Evolutionary conservation across 2,797 vertebrate species (phyloP).

Genomic region (Ptychobarbus kaznakovi): DNA sequence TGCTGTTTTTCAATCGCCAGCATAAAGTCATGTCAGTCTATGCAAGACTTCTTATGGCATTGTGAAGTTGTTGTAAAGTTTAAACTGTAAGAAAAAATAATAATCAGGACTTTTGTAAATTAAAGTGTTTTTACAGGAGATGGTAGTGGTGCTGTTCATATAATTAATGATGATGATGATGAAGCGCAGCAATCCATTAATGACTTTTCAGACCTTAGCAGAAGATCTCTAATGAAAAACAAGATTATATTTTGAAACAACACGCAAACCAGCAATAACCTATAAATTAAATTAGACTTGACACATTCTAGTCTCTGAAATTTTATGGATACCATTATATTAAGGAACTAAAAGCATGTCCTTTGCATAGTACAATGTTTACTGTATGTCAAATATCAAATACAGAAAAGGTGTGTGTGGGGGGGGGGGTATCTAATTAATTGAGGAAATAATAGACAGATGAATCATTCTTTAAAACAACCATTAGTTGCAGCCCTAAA

Average conservation of each 20-base stretch:
- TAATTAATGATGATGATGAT: background rate
- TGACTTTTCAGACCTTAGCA: background rate
- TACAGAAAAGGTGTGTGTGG: no score
- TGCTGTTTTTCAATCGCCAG: conserved; percentile 41
- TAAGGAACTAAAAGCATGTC: background rate
- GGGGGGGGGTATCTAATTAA: background rate
- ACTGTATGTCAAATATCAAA: background rate
- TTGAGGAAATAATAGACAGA: background rate
- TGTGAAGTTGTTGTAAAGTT: conserved; percentile 49
- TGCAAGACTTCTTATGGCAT: conserved; percentile 45
- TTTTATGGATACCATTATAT: background rate
- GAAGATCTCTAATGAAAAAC: background rate
- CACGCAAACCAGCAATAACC: background rate
- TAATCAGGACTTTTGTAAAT: conserved; percentile 31
- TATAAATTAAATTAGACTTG: background rate
- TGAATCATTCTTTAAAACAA: background rate
- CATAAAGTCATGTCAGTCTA: conserved; percentile 29
- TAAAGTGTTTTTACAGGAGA: conserved; percentile 41
- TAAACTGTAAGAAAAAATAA: conserved; percentile 29
- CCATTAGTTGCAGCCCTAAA: no score
- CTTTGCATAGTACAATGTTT: background rate
- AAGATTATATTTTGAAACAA: background rate
- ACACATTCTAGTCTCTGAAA: background rate
- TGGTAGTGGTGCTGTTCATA: background rate
- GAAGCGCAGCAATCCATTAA: background rate